Evolutionary conservation across 2,888 invertebrate species (phyloP).

Genomic region (Aspidapion aeneum): DNA sequence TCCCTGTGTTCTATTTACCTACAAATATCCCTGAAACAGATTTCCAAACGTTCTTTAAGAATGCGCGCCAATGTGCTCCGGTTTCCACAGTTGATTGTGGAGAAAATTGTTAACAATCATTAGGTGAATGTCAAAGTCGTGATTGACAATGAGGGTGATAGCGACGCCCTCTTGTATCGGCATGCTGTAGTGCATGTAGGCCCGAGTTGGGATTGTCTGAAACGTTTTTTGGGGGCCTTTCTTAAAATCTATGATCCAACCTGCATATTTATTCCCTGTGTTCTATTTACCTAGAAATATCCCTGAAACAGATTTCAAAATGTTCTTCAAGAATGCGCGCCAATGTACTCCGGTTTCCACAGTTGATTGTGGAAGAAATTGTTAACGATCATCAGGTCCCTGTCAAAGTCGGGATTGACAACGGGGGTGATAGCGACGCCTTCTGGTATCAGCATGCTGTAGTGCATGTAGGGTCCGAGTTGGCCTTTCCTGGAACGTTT

Average conservation of each 20-base stretch:
- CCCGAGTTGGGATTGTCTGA: conserved; percentile 27
- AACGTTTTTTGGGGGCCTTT: too few relatives aligned
- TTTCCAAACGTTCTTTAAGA: too few relatives aligned
- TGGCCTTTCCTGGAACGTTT: neutral
- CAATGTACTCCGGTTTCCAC: conserved; percentile 55
- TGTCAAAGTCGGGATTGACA: conserved; percentile 47
- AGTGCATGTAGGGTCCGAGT: conserved; percentile 45
- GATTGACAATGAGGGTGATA: conserved; percentile 47
- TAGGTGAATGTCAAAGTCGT: conserved; percentile 51
- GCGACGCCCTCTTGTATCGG: conserved; percentile 49
- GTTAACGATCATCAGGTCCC: conserved; percentile 52
- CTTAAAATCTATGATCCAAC: too few relatives aligned
- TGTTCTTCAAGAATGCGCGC: conserved; percentile 43
- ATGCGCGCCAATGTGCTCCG: conserved; percentile 51
- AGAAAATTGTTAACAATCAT: conserved; percentile 54
- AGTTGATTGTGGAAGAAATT: conserved; percentile 55
- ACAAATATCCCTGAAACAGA: too few relatives aligned
- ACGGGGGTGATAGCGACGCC: conserved; percentile 50
- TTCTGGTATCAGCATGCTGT: conserved; percentile 48
- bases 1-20: too few relatives aligned
- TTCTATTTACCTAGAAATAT: too few relatives aligned
- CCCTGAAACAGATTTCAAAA: too few relatives aligned
- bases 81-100: conserved; percentile 55
- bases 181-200: conserved; percentile 48
- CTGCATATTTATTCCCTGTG: too few relatives aligned